These are phyloP conservation scores for Aquatica leii DNA, from an alignment of 2,888 invertebrate genomes.

Conservation along the genomic window DNA sequence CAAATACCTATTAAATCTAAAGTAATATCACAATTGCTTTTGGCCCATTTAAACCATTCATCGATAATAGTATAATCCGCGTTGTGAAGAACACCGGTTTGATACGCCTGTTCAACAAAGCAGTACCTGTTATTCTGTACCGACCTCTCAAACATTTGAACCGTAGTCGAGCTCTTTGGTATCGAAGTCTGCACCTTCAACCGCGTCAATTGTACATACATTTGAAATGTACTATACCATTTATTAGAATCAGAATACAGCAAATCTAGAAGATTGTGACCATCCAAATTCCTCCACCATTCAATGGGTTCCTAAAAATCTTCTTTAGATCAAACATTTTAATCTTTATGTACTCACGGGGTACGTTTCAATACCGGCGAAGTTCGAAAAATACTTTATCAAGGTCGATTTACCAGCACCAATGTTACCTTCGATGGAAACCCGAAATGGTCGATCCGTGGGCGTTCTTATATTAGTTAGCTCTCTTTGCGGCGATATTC, in stretches of 20 bases:
- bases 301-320: constrained; percentile 78
- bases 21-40: constrained; percentile 74
- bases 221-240: constrained; percentile 90
- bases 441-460: constrained; percentile 56
- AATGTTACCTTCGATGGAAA: constrained; percentile 62
- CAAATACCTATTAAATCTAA: constrained; percentile 89
- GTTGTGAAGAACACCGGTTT: constrained; percentile 72
- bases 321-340: neutral
- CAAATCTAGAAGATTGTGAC: constrained; percentile 82
- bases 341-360: constrained; percentile 46
- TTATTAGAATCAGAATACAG: constrained; percentile 86
- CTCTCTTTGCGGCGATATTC: constrained; percentile 53
- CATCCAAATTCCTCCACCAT: constrained; percentile 82
- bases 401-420: constrained; percentile 61
- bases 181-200: constrained; percentile 75
- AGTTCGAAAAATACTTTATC: constrained; percentile 56
- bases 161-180: constrained; percentile 66
- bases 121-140: constrained; percentile 84
- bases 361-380: constrained; percentile 57
- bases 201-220: constrained; percentile 91
- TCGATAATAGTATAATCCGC: constrained; percentile 84
- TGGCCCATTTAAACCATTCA: constrained; percentile 87
- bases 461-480: constrained; percentile 54
- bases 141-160: constrained; percentile 91
- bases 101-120: constrained; percentile 77